Evolutionary conservation across 35 echinoderm and acorn worm species (phyloP).

Genomic region (Eucidaris tribuloides): DNA sequence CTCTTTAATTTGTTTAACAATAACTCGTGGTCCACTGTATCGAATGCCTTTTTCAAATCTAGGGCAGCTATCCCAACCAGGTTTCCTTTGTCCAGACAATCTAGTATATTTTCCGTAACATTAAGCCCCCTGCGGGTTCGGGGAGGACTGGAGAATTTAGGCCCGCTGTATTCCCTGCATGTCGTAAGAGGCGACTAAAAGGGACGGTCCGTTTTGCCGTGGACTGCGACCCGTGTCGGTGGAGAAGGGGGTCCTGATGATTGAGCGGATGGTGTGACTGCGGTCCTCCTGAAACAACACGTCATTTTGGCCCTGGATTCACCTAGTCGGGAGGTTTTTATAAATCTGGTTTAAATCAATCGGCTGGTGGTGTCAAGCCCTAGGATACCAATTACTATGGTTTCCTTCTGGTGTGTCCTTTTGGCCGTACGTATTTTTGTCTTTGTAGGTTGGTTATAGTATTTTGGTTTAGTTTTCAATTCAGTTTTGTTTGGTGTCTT

Average conservation of each 20-base stretch:
- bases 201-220: not conserved
- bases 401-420: no score
- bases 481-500: no score
- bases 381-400: no score
- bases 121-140: no score
- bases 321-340: not conserved
- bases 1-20: not conserved
- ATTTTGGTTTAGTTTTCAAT: no score
- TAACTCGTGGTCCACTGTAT: not conserved
- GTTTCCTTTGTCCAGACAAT: no score
- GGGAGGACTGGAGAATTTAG: no score
- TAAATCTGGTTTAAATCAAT: not conserved
- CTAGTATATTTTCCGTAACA: no score
- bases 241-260: conserved; percentile 2
- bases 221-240: conserved; percentile 6
- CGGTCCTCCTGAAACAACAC: not conserved
- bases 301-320: conserved; percentile 13
- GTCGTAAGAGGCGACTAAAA: conserved; percentile 5
- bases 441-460: not conserved
- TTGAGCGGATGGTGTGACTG: conserved; percentile 1
- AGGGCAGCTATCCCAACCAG: not conserved
- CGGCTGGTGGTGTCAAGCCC: not conserved
- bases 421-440: no score
- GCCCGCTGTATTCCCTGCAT: no score
- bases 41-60: not conserved